phyloP scores from a whole-genome alignment of 2,888 invertebrate genomes.

The Gisinianus flammeolus region DNA sequence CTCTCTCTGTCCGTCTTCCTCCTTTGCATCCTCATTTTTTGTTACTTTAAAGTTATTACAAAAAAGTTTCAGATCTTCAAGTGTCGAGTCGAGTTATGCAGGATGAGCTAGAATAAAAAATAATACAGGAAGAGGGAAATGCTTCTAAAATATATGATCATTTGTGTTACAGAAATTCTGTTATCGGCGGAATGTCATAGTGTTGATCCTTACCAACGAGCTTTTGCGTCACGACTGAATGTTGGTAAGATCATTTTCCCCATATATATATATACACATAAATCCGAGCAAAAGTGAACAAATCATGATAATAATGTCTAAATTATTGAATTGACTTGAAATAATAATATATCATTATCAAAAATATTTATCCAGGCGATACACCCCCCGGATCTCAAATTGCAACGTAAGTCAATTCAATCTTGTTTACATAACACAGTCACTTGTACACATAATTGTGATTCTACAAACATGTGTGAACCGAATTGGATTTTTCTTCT shows the following conservation, averaged over 20 bases:
- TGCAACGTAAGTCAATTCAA: conserved; percentile 49
- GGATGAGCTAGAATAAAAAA: too few relatives aligned
- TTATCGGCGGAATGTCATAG: conserved; percentile 73
- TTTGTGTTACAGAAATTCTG: conserved; percentile 64
- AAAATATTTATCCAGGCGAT: too few relatives aligned
- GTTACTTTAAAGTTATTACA: not conserved
- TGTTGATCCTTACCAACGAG: conserved; percentile 74
- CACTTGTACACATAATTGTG: not conserved
- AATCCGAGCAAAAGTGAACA: too few relatives aligned
- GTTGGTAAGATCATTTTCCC: conserved; percentile 62
- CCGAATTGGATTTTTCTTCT: too few relatives aligned
- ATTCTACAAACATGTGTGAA: not conserved
- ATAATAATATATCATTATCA: too few relatives aligned
- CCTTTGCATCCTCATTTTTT: too few relatives aligned
- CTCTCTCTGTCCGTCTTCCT: not conserved
- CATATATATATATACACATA: too few relatives aligned
- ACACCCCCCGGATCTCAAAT: conserved; percentile 70
- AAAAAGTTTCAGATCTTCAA: not conserved
- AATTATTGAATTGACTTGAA: too few relatives aligned
- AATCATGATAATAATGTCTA: too few relatives aligned
- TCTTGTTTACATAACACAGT: not conserved
- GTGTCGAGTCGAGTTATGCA: too few relatives aligned
- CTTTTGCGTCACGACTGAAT: conserved; percentile 60
- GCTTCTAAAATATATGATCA: too few relatives aligned
- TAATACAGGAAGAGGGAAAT: too few relatives aligned